Base-by-base conservation (phyloP, 2,797 vertebrate genomes). In the Anguilla marmorata region DNA sequence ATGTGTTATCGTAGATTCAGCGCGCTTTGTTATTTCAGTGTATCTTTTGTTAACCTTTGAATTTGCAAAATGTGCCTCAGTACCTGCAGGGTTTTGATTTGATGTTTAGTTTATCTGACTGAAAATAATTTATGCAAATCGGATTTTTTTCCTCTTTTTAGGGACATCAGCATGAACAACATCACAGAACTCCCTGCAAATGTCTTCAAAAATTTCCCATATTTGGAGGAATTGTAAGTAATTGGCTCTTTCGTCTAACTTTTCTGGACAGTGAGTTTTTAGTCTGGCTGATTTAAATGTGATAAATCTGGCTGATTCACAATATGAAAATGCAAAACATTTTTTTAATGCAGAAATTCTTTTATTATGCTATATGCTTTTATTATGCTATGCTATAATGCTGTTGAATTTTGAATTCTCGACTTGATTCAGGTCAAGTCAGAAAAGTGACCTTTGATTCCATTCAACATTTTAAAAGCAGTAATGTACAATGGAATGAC, bases 81-180 rank as follows among this genome's bases (percentile, higher is more conserved):
- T 21, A 19, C 74, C 74, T 85, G 30, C 63, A 12, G 9, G 27
- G 7, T 45, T 56, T 12, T 45, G 5, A 19, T 30, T 66, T 45
- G 54, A 72, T 45, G 24, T 30, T 37, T 54, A 4, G 30, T 52
- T 85, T 72, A 54, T 2, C 14, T 45, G 16, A 14, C 14, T 41
- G 37, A 79, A 79, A 3, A 8, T n/a, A 24, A 54, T 48, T 84
- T 14, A 88, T 48, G 8, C 2, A 48, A 7, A 27, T 69, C 7
- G 3, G 19, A 52, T 11, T 24, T 74, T 12, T 80, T 12, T 76
- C 1, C 63, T 91, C 92, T 93, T 90, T 90, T 91, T 94, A 99
- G 98, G 91, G 99, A 99, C 94, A 95, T 99, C 94, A 99, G 99
- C 94, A 99, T 99, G 99, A 99, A 99, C 95, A 99, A 99, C 94